A percentile compares a stretch with the other conserved stretches of the same genome.
Evolutionary conservation across 2,113 vertebrate species (phyloP).

Genomic region (Pyxicephalus adspersus): DNA sequence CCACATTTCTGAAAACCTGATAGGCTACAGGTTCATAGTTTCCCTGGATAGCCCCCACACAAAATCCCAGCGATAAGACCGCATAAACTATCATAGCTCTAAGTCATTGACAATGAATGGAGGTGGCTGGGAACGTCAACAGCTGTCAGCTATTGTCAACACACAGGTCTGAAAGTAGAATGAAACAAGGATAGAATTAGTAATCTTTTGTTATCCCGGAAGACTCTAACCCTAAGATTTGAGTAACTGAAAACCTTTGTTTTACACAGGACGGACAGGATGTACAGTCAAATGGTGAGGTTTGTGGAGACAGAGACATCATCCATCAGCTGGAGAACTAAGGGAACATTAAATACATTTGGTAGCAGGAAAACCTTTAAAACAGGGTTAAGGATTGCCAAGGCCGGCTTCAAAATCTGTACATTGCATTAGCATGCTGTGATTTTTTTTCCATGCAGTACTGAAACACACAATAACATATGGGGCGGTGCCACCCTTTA

Average conservation of each 20-base stretch:
- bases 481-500: too few species aligned
- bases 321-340: neutral
- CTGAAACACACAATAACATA: too few species aligned
- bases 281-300: conserved; percentile 45
- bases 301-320: neutral
- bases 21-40: neutral
- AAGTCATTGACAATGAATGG: neutral
- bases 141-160: neutral
- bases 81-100: conserved; percentile 3
- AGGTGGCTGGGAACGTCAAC: neutral
- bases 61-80: conserved; percentile 3
- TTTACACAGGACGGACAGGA: neutral
- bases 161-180: neutral
- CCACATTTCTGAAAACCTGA: conserved; percentile 66
- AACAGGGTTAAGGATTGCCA: too few species aligned
- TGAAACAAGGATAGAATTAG: neutral
- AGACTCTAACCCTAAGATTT: conserved; percentile 32
- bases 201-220: conserved; percentile 28
- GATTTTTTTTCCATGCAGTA: too few species aligned
- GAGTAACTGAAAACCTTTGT: conserved; percentile 14
- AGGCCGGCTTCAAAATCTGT: too few species aligned
- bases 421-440: too few species aligned
- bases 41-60: neutral
- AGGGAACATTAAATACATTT: neutral
- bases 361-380: too few species aligned